Percentiles rank a stretch among this genome's conserved stretches.
phyloP scores from a whole-genome alignment of 1,140 invertebrate species.

The Yoshiicerus persimilis region DNA sequence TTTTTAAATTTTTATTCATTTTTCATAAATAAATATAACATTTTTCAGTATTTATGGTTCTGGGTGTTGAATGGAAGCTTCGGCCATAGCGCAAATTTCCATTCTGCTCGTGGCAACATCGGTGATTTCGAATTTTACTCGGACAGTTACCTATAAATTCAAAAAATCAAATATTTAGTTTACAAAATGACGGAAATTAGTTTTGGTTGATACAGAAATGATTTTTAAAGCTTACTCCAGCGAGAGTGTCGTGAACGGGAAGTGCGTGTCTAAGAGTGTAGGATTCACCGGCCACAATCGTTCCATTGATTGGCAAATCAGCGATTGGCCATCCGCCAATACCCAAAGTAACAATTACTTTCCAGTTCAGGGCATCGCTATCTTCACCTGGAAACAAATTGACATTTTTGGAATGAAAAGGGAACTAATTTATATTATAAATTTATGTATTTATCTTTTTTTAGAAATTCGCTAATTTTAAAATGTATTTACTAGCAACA shows the following conservation, averaged over 20 bases:
- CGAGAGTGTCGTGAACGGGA: not conserved
- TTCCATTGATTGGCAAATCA: not conserved
- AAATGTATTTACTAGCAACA: not conserved
- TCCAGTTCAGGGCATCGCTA: not conserved
- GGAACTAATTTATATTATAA: not conserved
- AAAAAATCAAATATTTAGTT: not conserved
- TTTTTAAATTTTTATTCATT: too few species aligned
- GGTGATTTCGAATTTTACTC: conserved; percentile 3
- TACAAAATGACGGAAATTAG: too few species aligned
- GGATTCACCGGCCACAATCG: not conserved
- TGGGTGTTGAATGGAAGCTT: not conserved
- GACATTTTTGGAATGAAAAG: not conserved
- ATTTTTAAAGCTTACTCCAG: not conserved
- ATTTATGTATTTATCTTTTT: not conserved
- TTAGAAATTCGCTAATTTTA: not conserved
- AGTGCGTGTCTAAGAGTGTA: not conserved
- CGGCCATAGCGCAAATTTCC: conserved; percentile 4
- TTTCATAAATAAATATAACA: too few species aligned
- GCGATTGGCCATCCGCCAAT: not conserved
- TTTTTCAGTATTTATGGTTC: not conserved
- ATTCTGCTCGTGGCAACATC: not conserved
- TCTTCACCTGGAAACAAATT: not conserved
- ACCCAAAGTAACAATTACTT: not conserved
- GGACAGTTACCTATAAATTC: not conserved
- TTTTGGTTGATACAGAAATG: too few species aligned